Conservation (phyloP, 1,140 invertebrate species). For the Sweltsa coloradensis region DNA sequence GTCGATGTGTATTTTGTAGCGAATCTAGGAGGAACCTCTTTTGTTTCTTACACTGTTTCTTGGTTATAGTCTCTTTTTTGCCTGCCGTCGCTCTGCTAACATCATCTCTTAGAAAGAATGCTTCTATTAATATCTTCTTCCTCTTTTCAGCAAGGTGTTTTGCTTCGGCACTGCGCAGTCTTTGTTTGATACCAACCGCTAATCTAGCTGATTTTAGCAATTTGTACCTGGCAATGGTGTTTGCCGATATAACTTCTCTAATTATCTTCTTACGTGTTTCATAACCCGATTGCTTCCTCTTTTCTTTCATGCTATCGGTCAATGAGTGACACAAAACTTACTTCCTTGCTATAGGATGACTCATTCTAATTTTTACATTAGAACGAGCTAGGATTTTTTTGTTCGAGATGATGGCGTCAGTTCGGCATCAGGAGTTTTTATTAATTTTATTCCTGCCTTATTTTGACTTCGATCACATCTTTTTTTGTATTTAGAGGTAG, state of each 20-base stretch:
- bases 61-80: neutral
- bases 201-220: neutral
- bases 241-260: neutral
- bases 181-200: neutral
- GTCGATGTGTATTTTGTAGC: neutral
- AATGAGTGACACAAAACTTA: neutral
- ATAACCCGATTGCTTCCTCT: neutral
- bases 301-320: neutral
- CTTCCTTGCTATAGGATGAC: neutral
- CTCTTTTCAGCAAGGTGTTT: neutral
- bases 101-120: conserved; percentile 2
- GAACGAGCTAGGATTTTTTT: neutral
- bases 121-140: neutral
- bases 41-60: neutral
- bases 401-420: neutral
- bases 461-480: neutral
- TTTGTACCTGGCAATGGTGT: neutral
- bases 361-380: neutral
- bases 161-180: neutral
- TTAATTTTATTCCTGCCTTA: conserved; percentile 1
- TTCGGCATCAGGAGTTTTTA: neutral
- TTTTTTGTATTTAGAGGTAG: neutral
- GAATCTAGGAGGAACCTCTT: neutral
- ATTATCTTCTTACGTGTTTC: neutral
- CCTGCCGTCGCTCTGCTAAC: conserved; percentile 1